Conservation (phyloP, 2,797 vertebrate genomes). For the Cyprinodon diabolis region DNA sequence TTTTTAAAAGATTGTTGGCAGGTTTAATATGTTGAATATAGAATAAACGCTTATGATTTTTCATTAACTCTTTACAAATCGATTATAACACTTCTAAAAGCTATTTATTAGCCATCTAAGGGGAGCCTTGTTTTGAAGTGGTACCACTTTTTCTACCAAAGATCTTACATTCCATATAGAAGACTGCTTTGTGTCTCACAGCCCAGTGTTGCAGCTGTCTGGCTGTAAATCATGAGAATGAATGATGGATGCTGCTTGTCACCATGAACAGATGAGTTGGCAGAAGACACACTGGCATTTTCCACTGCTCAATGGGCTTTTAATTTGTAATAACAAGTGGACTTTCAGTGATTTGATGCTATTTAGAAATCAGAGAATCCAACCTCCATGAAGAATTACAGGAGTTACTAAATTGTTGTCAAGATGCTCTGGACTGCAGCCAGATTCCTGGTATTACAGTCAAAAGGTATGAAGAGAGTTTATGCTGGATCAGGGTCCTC, state of each 20-base stretch:
- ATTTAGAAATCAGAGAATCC: conserved; percentile 46
- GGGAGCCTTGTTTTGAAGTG: too few relatives aligned
- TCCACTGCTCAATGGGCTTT: conserved; percentile 62
- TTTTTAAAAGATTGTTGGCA: too few relatives aligned
- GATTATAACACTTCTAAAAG: too few relatives aligned
- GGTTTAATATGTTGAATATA: too few relatives aligned
- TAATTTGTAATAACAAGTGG: conserved; percentile 71
- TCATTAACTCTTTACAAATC: too few relatives aligned
- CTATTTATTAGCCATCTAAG: too few relatives aligned
- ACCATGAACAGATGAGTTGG: conserved; percentile 71
- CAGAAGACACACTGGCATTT: conserved; percentile 51
- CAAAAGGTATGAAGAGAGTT: neutral
- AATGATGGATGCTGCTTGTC: conserved; percentile 74
- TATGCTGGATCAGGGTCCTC: neutral
- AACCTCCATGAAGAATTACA: conserved; percentile 22
- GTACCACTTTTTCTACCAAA: neutral
- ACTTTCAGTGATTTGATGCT: conserved; percentile 53
- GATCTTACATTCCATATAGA: conserved; percentile 32
- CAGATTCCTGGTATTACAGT: neutral
- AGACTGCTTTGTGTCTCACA: conserved; percentile 27
- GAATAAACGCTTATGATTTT: too few relatives aligned
- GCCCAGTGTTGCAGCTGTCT: conserved; percentile 24
- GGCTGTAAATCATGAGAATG: conserved; percentile 51
- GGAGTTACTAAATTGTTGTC: conserved; percentile 22
- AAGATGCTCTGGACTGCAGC: conserved; percentile 13